Evolutionary conservation across 64 coral and sea anemone species (phyloP), one percentile per base, ranked within the genome.

Genomic region (Porites australiensis): DNA sequence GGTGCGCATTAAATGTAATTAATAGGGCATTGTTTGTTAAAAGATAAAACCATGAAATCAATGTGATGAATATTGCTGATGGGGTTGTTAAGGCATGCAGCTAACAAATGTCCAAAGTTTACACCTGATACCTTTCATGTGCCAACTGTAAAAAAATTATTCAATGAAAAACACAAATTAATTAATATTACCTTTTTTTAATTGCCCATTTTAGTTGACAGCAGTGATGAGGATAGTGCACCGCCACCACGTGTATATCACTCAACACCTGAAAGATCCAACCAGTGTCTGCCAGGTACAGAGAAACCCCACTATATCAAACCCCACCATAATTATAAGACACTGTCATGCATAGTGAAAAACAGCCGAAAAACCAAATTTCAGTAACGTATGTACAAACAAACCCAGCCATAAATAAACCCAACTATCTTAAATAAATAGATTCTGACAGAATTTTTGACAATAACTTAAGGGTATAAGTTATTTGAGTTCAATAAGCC

Each of bases 201-300:
- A 37, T 37, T 37, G 27, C 27, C 27, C 64, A 68, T 68, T 68
- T 68, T 19, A 68, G 64, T 68, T 68, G 64, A 68, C 64, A 68
- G 64, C 59, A 62, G 59, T 62, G 59, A 62, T 62, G 59, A 62
- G 59, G 59, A 62, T 2, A 62, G 59, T 62, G 59, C 59, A 62
- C 16, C 16, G 59, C 59, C 59, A 68, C 64, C 64, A 14, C 64
- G 16, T 19, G 16, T 37, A 37, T n/a, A 68, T 68, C 64, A 68
- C 64, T 68, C 64, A 68, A 68, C 64, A 68, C 64, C 64, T 68
- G 64, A 68, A 68, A 68, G 64, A 68, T 68, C 64, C 64, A 16
- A 68, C 22, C 64, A 68, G 64, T 20, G 16, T 68, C 22, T 68
- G 7, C 64, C 64, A 68, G 64, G 64, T 68, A 68, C 64, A 68